A percentile compares a stretch with the other conserved stretches of the same genome.
These are phyloP conservation scores for Caenorhabditis macrosperma DNA, from an alignment of 2,888 invertebrate species.

Conservation along the genomic window DNA sequence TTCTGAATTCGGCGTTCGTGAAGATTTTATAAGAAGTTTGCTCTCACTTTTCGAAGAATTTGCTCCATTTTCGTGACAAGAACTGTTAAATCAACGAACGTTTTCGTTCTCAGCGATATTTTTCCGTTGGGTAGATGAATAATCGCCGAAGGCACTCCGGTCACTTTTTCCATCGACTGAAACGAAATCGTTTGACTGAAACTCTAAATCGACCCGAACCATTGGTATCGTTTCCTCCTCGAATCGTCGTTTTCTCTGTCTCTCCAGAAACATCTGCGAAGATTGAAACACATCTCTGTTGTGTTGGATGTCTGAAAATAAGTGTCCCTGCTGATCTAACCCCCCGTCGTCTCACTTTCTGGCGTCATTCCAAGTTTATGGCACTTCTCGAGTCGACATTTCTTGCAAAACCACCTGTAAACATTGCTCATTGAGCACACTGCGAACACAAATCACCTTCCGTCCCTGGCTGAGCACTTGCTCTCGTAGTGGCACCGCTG, in stretches of 20 bases:
- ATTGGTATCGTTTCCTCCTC: slow-evolving; percentile 11
- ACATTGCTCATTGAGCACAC: not conserved
- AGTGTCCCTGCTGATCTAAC: not conserved
- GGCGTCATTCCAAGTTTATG: slow-evolving; percentile 29
- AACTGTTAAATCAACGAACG: slow-evolving; percentile 21
- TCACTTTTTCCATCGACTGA: slow-evolving; percentile 19
- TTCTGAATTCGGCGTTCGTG: not conserved
- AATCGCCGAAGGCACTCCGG: slow-evolving; percentile 22
- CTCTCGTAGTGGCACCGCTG: slow-evolving; percentile 16
- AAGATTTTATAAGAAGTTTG: not conserved
- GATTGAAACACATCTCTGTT: slow-evolving; percentile 23
- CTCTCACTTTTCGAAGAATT: slow-evolving; percentile 7
- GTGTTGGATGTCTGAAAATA: slow-evolving; percentile 39
- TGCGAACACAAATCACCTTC: not conserved
- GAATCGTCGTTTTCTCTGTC: slow-evolving; percentile 1
- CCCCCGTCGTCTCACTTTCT: slow-evolving; percentile 16
- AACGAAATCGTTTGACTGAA: not conserved
- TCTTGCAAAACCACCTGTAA: slow-evolving; percentile 37
- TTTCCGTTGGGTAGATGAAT: slow-evolving; percentile 2
- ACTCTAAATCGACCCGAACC: not conserved
- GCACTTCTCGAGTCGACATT: slow-evolving; percentile 37
- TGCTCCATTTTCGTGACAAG: slow-evolving; percentile 1
- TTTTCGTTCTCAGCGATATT: not conserved
- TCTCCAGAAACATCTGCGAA: slow-evolving; percentile 26
- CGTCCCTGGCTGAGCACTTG: slow-evolving; percentile 5